Evolutionary conservation across 2,113 vertebrate species (phyloP).

Genomic region (Tursiops truncatus): DNA sequence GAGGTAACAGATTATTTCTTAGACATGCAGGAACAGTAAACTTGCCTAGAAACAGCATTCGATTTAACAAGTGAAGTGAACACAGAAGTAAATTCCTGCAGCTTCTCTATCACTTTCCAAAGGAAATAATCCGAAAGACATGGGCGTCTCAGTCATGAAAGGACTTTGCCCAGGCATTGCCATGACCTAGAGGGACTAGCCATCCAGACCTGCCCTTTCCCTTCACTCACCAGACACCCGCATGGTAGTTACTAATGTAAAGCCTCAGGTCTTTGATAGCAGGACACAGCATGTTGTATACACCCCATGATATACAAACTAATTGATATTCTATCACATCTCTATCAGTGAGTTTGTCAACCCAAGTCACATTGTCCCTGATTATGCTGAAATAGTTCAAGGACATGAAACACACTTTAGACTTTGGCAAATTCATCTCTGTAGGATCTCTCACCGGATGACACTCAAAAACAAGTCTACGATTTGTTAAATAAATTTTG

Average conservation of each 20-base stretch:
- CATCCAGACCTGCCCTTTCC: background rate
- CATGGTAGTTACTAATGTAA: background rate
- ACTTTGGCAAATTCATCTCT: background rate
- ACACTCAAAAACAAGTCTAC: background rate
- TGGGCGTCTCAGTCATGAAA: background rate
- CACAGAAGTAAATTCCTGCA: background rate
- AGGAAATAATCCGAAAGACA: background rate
- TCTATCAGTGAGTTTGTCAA: background rate
- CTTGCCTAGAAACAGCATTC: background rate
- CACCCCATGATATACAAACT: background rate
- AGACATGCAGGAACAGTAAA: background rate
- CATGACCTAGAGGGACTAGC: background rate
- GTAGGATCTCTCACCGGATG: background rate
- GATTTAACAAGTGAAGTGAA: background rate
- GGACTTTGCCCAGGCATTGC: accelerated
- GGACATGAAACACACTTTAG: background rate
- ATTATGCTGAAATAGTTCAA: background rate
- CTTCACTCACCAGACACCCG: background rate
- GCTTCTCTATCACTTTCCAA: background rate
- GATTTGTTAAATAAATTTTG: background rate
- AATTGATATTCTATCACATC: background rate
- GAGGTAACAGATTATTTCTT: background rate
- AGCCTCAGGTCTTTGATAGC: background rate
- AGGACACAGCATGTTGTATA: background rate
- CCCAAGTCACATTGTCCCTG: background rate